Base-by-base conservation (phyloP, 2,888 invertebrate species). In the Deladenus siricidicola region DNA sequence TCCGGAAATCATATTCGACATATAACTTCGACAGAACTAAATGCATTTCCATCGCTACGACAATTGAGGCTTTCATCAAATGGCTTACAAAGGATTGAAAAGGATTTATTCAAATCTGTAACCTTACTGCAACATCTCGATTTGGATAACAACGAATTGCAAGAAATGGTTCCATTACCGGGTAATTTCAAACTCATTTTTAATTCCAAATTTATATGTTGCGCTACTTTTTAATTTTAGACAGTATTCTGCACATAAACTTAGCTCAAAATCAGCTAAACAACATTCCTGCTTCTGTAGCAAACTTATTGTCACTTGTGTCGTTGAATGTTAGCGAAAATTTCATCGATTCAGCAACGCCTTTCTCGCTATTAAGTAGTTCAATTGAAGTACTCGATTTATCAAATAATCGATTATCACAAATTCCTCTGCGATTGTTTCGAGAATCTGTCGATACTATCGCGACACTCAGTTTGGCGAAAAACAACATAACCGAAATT, bases 311-410 rank as follows among this genome's bases (percentile, higher is more conserved):
- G 3, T 54, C 60, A 55, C 62, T 76, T 10, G 67, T 73, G 8
- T 66, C 67, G 21, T 53, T 76, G 19, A 76, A 76, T 63, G 55
- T 76, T 6, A 69, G 68, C 4, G 53, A 56, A 21, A 76, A 76
- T 54, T 10, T 29, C 8, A 65, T 75, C 30, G 65, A 64, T 19
- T 48, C 57, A n/a, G 42, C 29, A n/a, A 70, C 65, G 4, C 68
- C 66, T 21, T 66, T 66, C 45, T 45, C 51, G 8, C 54, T 70
- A 52, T 48, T 58, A 17, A 56, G 57, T 45, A 44, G 29, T n/a
- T 30, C 43, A 4, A 34, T 67, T 2, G 64, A 69, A 50, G 30
- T 56, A 17, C 56, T 67, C 49, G 67, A 67, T 34, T 51, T 67
- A 24, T 54, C 58, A 14, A 23, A 48, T 21, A 67, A 67, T 48